Base-by-base conservation (phyloP, 2,113 vertebrate species). In the Stegastes partitus region DNA sequence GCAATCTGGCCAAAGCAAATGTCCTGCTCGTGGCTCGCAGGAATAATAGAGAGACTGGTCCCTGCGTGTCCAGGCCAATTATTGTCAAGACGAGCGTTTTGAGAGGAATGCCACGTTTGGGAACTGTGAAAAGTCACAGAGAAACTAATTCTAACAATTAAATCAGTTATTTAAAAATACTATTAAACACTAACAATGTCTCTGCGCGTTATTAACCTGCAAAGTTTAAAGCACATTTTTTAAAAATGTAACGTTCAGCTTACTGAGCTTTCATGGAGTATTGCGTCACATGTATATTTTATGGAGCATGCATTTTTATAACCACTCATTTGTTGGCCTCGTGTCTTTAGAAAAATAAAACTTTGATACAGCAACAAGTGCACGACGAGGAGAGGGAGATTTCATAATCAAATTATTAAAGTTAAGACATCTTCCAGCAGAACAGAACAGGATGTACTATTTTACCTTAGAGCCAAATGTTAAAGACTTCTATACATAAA, bases 41-140 rank as follows among this genome's bases (percentile, higher is more conserved):
- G 54, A 76, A 87, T 55, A 85, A 89, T 26, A 74, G 37, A 77
- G 63, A 76, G 70, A 54, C 78, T 28, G 87, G 70, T 61, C 72
- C 45, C 3, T 76, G 84, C 75, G 68, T 85, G 89, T 88, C 83
- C 85, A 56, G 70, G 42, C 50, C 77, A 79, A 84, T 91, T 89
- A 89, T 71, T 84, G 81, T 89, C 84, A 85, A 81, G 42, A 70
- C 68, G 54, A 45, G 61, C 45, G 45, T 83, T 87, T 61, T 58
- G 55, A 83, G 49, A 57, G 42, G 44, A 78, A 59, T 26, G 49
- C 34, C 66, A 62, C 47, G 31, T 58, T 67, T 57, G 16, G 69
- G 79, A 83, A 62, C 56, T 51, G n/a, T 21, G 14, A 64, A 34
- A 56, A 88, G 68, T 84, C 73, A 51, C 23, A 66, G 23, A 28